Conservation (phyloP, 2,113 vertebrate species). For the Chlorodrepanis virens region DNA sequence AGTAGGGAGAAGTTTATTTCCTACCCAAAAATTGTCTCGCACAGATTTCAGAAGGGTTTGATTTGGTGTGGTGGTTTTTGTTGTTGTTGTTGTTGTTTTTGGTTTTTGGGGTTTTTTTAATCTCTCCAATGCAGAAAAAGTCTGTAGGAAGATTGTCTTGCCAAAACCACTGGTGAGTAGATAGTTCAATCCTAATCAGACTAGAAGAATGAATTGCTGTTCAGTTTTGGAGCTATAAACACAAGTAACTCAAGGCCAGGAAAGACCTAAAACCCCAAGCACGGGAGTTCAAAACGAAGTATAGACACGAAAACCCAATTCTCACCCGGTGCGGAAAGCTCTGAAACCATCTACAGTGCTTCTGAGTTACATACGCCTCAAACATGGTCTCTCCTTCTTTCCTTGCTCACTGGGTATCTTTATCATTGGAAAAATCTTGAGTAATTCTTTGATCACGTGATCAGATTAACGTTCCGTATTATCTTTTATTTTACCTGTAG, state of each 20-base stretch:
- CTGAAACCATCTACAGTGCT: not conserved
- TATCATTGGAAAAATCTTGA: not conserved
- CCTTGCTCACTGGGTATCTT: not conserved
- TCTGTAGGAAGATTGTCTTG: not conserved
- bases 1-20: not conserved
- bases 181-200: not conserved
- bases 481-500: not conserved
- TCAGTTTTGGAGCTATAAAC: not conserved
- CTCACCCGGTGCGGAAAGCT: accelerated
- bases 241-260: not conserved
- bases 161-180: not conserved
- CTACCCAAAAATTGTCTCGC: not conserved
- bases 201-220: not conserved
- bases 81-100: not conserved
- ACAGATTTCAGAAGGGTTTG: not conserved
- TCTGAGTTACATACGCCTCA: not conserved
- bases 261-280: not conserved
- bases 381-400: not conserved
- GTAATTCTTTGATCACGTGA: not conserved
- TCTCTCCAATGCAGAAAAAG: not conserved
- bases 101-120: not conserved
- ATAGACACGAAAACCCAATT: not conserved
- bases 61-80: too few relatives aligned
- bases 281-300: not conserved
- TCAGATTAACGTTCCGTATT: not conserved